phyloP scores from a whole-genome alignment of 2,888 invertebrate species.

The Megastigmus dorsalis region DNA sequence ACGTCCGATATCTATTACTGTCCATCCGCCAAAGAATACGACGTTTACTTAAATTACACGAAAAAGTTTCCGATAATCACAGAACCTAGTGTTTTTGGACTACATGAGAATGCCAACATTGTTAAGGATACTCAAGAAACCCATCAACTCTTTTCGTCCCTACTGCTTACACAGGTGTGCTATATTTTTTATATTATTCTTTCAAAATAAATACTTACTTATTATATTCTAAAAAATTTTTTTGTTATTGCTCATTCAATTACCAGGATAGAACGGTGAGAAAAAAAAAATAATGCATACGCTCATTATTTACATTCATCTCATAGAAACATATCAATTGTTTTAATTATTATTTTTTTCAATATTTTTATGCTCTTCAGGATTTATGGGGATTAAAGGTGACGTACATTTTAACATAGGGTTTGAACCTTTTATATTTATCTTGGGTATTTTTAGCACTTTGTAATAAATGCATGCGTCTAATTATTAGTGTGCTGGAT shows the following conservation, averaged over 20 bases:
- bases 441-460: background rate
- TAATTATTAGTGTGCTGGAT: background rate
- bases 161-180: constrained; percentile 85
- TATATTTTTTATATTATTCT: constrained; percentile 16
- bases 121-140: constrained; percentile 94
- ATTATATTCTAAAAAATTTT: constrained; percentile 17
- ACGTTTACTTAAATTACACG: constrained; percentile 82
- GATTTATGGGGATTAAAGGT: constrained; percentile 65
- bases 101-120: constrained; percentile 94
- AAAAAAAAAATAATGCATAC: background rate
- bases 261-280: constrained; percentile 67
- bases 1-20: constrained; percentile 79
- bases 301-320: background rate
- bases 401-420: constrained; percentile 28
- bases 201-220: constrained; percentile 9
- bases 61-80: constrained; percentile 85
- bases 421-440: background rate
- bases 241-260: constrained; percentile 26
- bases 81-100: constrained; percentile 91
- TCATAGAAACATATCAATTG: background rate
- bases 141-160: constrained; percentile 83
- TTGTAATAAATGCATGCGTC: background rate
- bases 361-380: constrained; percentile 55
- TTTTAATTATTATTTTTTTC: constrained; percentile 20
- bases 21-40: constrained; percentile 84